These are phyloP conservation scores for Glyphotaelius pellucidus DNA, from an alignment of 2,888 invertebrate genomes.

Conservation along the genomic window DNA sequence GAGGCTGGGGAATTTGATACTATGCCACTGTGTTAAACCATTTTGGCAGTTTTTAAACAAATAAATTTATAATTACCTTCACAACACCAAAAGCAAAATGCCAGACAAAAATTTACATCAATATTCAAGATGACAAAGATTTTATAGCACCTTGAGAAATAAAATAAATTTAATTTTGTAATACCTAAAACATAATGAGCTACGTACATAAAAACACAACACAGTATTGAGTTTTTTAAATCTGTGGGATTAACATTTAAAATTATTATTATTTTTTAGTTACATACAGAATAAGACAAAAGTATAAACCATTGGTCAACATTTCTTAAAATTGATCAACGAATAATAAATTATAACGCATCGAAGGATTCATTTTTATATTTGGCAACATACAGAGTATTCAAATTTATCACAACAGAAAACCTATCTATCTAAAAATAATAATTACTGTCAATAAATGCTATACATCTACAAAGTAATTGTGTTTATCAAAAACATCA, in stretches of 20 bases:
- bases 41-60: background rate
- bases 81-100: background rate
- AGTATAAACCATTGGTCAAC: background rate
- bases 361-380: background rate
- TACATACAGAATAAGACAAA: no score
- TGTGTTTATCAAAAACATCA: background rate
- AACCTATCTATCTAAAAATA: background rate
- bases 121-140: background rate
- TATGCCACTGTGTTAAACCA: background rate
- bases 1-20: background rate
- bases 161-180: background rate
- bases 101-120: background rate
- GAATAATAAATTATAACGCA: background rate
- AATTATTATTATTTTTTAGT: no score
- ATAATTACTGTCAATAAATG: background rate
- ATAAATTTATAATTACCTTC: background rate
- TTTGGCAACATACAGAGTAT: constrained; percentile 17
- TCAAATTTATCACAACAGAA: background rate
- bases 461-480: background rate
- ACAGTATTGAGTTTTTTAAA: no score
- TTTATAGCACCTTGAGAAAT: background rate
- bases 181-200: background rate
- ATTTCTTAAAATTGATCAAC: background rate
- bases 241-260: no score
- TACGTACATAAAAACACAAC: no score